Evolutionary conservation across 2,888 invertebrate species (phyloP).

Genomic region (Drosophila quinaria): DNA sequence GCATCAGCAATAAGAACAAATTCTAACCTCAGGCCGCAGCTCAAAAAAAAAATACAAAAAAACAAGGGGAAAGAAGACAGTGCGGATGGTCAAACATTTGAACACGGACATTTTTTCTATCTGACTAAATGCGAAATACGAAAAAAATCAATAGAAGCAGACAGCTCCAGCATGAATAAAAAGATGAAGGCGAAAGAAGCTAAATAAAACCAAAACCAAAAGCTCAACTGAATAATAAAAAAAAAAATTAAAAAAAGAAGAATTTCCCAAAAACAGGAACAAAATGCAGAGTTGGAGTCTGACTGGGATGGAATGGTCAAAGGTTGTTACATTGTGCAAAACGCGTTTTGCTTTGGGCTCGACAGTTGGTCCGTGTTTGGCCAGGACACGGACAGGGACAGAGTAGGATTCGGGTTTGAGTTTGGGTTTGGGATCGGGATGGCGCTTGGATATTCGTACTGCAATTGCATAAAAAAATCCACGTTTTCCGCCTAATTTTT

Average conservation of each 20-base stretch:
- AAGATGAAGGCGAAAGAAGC: constrained; percentile 65
- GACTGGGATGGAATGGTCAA: constrained; percentile 51
- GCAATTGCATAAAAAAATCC: constrained; percentile 78
- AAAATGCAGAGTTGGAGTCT: constrained; percentile 44
- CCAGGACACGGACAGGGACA: neutral
- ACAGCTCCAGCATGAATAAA: constrained; percentile 79
- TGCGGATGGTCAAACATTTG: constrained; percentile 69
- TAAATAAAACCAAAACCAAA: constrained; percentile 70
- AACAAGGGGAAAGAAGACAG: constrained; percentile 11
- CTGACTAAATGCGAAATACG: constrained; percentile 68
- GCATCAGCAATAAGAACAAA: constrained; percentile 55
- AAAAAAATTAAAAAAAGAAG: constrained; percentile 26
- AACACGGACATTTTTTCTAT: constrained; percentile 49
- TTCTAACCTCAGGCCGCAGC: constrained; percentile 79
- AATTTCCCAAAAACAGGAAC: constrained; percentile 41
- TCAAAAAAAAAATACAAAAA: neutral
- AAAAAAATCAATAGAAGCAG: constrained; percentile 86
- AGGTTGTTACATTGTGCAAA: constrained; percentile 79
- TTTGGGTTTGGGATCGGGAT: constrained; percentile 23
- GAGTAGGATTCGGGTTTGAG: no score
- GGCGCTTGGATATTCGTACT: constrained; percentile 42
- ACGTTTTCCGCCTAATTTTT: constrained; percentile 82
- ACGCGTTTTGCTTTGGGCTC: constrained; percentile 58
- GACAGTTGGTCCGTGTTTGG: constrained; percentile 12
- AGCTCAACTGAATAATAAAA: constrained; percentile 22